Evolutionary conservation across 2,797 vertebrate species (phyloP), one percentile per base, ranked within the genome.

Genomic region (Odontamblyopus lacepedii): DNA sequence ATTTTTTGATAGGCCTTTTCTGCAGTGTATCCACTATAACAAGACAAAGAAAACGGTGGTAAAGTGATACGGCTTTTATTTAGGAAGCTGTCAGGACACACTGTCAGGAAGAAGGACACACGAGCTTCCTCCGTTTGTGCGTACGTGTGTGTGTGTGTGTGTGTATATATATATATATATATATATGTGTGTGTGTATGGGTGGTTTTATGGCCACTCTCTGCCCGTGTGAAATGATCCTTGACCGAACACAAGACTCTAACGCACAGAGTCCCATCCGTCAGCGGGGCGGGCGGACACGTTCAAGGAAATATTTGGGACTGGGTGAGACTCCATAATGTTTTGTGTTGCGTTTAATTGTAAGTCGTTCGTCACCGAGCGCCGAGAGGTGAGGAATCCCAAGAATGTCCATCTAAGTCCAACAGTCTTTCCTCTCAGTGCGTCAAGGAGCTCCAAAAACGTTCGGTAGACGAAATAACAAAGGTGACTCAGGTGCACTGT

Each of bases 31-130:
- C 19, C 51, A 55, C 19, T 2, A 9, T n/a, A n/a, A n/a, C 16
- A 51, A 19, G n/a, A 57, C 2, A 27, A 6, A 29, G 26, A 59
- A 57, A 12, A 13, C 13, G 15, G 1, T 13, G 26, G 56, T 59
- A 86, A 83, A 82, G 82, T 8, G 78, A 89, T 82, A 83, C 83
- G 80, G 2, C 70, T 68, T 79, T 83, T 84, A 85, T 88, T 86
- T 91, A 85, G 67, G 84, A 85, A 70, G 80, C 74, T 61, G 78
- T n/a, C 73, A 77, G 80, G 76, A 72, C 77, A 73, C 35, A 27
- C 13, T 48, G 38, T 26, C 55, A 48, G 56, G 29, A 80, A 71
- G 15, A 70, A 77, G 77, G 80, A 85, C 75, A 79, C 76, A 73
- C 63, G 79, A 69, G 66, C 53, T 50, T 26, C 18, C 51, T 55